Percentiles rank a stretch among this genome's conserved stretches.
Evolutionary conservation across 2,797 vertebrate genomes (phyloP).

Genomic region (Pyrocephalus nanus): DNA sequence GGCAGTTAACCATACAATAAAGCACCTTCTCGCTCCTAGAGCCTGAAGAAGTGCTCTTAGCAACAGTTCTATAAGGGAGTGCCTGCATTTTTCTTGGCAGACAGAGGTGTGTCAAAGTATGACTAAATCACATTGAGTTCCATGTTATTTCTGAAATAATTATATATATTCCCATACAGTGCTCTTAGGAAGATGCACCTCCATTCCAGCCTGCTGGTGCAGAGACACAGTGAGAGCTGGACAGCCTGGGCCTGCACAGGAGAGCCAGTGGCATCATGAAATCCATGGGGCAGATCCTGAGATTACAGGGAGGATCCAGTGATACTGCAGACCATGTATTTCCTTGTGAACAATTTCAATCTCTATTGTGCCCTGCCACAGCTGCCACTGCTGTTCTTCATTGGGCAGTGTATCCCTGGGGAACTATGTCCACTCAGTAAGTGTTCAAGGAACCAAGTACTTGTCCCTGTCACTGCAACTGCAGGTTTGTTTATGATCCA

Average conservation of each 20-base stretch:
- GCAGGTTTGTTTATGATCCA: not conserved
- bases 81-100: slow-evolving; percentile 65
- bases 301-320: not conserved
- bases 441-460: not conserved
- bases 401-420: not conserved
- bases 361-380: not conserved
- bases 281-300: not conserved
- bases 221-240: not conserved
- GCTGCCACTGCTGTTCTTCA: not conserved
- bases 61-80: slow-evolving; percentile 30
- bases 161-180: not conserved
- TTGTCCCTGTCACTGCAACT: not conserved
- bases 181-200: not conserved
- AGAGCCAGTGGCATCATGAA: not conserved
- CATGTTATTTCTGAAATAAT: slow-evolving; percentile 52
- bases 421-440: not conserved
- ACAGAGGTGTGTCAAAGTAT: slow-evolving; percentile 59
- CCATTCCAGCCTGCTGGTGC: not conserved
- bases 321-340: not conserved
- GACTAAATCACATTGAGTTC: slow-evolving; percentile 48
- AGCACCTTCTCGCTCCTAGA: slow-evolving; percentile 32
- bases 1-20: slow-evolving; percentile 38
- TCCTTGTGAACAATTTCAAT: not conserved
- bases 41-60: slow-evolving; percentile 47
- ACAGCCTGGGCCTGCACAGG: not conserved